phyloP scores from a whole-genome alignment of 2,888 invertebrate species.

The Lasius platythorax region DNA sequence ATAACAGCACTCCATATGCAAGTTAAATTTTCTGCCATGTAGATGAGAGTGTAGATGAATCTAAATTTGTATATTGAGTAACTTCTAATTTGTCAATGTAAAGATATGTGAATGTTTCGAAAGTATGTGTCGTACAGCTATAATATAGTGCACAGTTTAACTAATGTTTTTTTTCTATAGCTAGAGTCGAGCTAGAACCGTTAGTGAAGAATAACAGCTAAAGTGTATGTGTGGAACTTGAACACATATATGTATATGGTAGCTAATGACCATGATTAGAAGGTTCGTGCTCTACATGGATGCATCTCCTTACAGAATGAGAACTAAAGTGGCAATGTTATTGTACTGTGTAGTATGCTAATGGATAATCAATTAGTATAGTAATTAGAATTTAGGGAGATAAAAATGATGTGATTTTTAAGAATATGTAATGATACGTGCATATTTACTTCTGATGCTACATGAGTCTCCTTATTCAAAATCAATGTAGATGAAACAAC shows the following conservation, averaged over 20 bases:
- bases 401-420: not conserved
- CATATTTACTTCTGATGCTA: slow-evolving; percentile 1
- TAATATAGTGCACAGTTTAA: slow-evolving; percentile 31
- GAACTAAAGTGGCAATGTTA: slow-evolving; percentile 42
- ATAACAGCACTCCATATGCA: slow-evolving; percentile 55
- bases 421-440: not conserved
- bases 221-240: slow-evolving; percentile 42
- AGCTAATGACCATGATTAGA: slow-evolving; percentile 58
- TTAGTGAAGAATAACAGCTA: slow-evolving; percentile 44
- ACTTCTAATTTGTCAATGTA: slow-evolving; percentile 34
- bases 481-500: slow-evolving; percentile 15
- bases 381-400: slow-evolving; percentile 7
- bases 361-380: slow-evolving; percentile 21
- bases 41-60: slow-evolving; percentile 39
- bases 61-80: slow-evolving; percentile 6
- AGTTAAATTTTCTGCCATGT: slow-evolving; percentile 45
- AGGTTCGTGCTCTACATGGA: slow-evolving; percentile 63
- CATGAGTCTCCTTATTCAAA: not conserved
- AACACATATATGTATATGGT: slow-evolving; percentile 56
- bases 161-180: slow-evolving; percentile 42
- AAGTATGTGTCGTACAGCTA: slow-evolving; percentile 12
- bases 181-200: slow-evolving; percentile 45
- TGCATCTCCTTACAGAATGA: slow-evolving; percentile 47
- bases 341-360: slow-evolving; percentile 25
- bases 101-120: slow-evolving; percentile 17